Base-by-base conservation (phyloP, 2,888 invertebrate species). In the Carabus problematicus region DNA sequence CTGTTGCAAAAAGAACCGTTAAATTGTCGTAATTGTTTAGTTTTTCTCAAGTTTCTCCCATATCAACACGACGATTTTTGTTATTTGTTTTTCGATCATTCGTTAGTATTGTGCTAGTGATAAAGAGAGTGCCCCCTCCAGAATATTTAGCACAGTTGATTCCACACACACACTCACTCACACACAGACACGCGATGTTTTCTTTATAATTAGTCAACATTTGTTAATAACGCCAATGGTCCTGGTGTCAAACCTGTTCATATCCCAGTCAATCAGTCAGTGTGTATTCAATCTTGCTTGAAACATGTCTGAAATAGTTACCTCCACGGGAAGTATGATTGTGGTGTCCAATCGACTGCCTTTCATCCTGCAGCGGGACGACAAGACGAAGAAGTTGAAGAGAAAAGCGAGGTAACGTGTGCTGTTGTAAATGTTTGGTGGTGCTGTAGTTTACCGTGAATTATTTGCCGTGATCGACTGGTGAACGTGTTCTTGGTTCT, bases 271-370 rank as follows among this genome's bases (percentile, higher is more conserved):
- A 29, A 6, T 29, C 29, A 29, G 29, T 29, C 29, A 29, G 29
- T 29, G 29, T 29, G 29, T 29, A 52, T 18, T 14, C 11, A 56
- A 56, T n/a, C 39, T 11, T 14, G n/a, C 19, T 18, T 8, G 52
- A 52, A 60, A 67, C 60, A 60, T 60, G 60, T 60, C 60, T 62
- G 82, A 82, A 81, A 80, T 81, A 73, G 81, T 82, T 72, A 75
- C 81, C 39, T 81, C 82, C 45, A 78, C 82, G 76, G 90, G 89
- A 75, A 92, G 91, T 79, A 90, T 95, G 87, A 94, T 95, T 77
- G 95, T 95, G 75, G 94, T 95, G 71, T 95, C 95, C 74, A 95
- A 95, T 83, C 86, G 95, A 75, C 84, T 95, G 79, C 95, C 95
- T 7, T 95, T 95, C 83, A 91, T 95, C 72, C 84, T 95, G 72